Base-by-base conservation (phyloP, 2,888 invertebrate species). In the Drosophila koepferae region DNA sequence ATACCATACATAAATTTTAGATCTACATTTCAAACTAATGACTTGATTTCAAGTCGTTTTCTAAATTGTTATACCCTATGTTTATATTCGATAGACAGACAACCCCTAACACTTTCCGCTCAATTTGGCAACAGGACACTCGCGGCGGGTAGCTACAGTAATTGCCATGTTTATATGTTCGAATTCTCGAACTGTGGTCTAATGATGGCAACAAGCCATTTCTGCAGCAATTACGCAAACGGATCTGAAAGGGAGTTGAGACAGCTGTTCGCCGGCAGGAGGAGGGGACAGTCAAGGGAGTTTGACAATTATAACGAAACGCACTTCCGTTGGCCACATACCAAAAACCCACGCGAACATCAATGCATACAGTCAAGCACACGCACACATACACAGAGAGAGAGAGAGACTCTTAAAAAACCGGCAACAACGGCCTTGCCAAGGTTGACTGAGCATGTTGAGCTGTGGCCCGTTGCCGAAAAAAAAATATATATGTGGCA, bases 401-500 rank as follows among this genome's bases (percentile, higher is more conserved):
- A 48, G 43, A 34, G 28, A 65, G 56, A 62, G 16, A 46, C 72
- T 78, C 16, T 58, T 58, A 90, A 86, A 88, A 91, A 90, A 89
- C 90, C 87, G 91, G 90, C 90, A 86, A 77, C 86, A 92, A 92
- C 92, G 92, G 91, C 92, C 92, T 92, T 92, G 92, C 91, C 92
- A 92, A 92, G 92, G 92, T 91, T 92, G 92, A 91, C 85, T 91
- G 90, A 90, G 74, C 87, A 91, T 75, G 82, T 76, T 77, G 74
- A 70, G 74, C 61, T 71, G 54, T 71, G 75, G 77, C 75, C 56
- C 53, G 76, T 62, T 72, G 76, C 55, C n/a, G 78, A 81, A 80
- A 82, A 81, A 81, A 84, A 81, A 77, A 36, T 28, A 28, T 28
- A 34, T 51, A 36, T 78, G 77, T 85, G 84, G 71, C 83, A 80